Evolutionary conservation across 2,113 vertebrate genomes (phyloP).

Genomic region (Prunella himalayana): DNA sequence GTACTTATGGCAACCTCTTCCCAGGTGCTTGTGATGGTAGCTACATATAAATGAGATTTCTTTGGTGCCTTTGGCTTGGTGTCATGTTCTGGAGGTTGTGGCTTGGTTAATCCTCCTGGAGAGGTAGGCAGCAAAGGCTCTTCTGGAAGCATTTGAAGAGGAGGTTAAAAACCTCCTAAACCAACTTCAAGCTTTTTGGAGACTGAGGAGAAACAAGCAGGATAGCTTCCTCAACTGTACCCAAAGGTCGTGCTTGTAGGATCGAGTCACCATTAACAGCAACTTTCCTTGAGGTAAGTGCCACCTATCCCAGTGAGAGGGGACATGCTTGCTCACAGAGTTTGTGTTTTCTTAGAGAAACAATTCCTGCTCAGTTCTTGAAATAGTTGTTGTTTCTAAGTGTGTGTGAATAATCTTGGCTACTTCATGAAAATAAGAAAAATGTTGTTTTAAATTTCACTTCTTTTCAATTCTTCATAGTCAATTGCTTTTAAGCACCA

Average conservation of each 20-base stretch:
- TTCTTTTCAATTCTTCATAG: background rate
- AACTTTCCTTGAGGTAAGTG: background rate
- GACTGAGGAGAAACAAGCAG: background rate
- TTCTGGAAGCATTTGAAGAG: background rate
- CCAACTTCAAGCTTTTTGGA: background rate
- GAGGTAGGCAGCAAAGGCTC: background rate
- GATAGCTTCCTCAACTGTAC: background rate
- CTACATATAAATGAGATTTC: background rate
- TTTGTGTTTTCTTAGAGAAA: background rate
- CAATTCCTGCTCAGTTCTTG: background rate
- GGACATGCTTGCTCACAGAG: accelerated
- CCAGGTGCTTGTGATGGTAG: background rate
- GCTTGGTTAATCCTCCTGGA: accelerated
- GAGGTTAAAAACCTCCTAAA: background rate
- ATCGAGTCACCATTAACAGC: background rate
- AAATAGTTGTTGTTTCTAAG: background rate
- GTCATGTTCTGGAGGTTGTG: accelerated
- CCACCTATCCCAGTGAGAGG: background rate
- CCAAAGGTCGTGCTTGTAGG: accelerated
- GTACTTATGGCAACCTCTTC: background rate
- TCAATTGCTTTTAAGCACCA: background rate
- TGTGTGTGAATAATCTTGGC: background rate
- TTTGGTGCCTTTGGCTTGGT: accelerated
- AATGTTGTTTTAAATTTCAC: background rate
- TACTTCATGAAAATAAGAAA: background rate